Conservation (phyloP, 2,113 vertebrate species). For the Apus apus region DNA sequence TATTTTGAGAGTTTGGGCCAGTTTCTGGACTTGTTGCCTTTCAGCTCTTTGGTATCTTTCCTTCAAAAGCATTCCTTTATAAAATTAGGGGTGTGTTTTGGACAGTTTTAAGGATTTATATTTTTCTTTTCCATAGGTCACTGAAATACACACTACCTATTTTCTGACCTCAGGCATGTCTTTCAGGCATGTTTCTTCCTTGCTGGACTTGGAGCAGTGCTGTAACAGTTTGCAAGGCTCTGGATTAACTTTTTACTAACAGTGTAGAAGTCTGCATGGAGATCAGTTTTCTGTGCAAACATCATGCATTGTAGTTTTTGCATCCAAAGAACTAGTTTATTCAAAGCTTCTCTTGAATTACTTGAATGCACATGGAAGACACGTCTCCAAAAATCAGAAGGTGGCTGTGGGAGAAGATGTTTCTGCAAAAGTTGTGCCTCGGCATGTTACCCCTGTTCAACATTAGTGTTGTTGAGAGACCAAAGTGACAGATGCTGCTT, state of each 20-base stretch:
- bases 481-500: neutral
- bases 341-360: too few relatives aligned
- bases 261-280: neutral
- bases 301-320: neutral
- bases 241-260: neutral
- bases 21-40: neutral
- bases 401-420: too few relatives aligned
- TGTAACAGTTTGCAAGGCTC: neutral
- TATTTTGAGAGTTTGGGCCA: neutral
- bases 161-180: neutral
- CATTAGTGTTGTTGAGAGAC: neutral
- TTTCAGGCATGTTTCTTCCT: neutral
- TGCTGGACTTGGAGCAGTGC: neutral
- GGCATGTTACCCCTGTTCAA: fast-evolving
- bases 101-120: neutral
- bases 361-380: too few relatives aligned
- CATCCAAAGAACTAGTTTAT: neutral
- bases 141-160: neutral
- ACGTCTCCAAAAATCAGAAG: too few relatives aligned
- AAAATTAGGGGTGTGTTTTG: neutral
- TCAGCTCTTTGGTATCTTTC: neutral
- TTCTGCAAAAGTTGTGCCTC: neutral
- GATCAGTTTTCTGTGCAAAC: neutral
- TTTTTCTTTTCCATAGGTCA: neutral
- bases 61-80: neutral